A percentile compares a stretch with the other conserved stretches of the same genome.
phyloP scores from a whole-genome alignment of 2,113 vertebrate species.

The Sterrhoptilus dennistouni region DNA sequence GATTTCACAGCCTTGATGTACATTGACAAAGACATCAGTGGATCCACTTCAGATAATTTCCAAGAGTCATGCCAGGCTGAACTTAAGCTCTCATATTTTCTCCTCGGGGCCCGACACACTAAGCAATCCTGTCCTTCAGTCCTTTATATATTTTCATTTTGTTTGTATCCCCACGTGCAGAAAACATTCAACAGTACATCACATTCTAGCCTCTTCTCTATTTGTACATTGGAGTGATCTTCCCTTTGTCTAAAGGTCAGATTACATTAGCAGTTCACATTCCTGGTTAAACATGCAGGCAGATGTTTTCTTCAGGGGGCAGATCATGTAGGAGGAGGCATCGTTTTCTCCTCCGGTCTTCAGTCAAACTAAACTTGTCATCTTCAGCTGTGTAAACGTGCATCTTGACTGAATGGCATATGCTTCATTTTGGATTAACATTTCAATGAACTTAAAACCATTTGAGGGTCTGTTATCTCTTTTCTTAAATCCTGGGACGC shows the following conservation, averaged over 20 bases:
- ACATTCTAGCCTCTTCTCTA: neutral
- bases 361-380: constrained; percentile 47
- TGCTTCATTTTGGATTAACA: constrained; percentile 32
- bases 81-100: neutral
- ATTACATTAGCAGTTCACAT: constrained; percentile 62
- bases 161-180: neutral
- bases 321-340: constrained; percentile 59
- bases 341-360: constrained; percentile 42
- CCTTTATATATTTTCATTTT: neutral
- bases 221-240: neutral
- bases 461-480: constrained; percentile 44
- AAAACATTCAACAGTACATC: neutral
- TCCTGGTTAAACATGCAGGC: constrained; percentile 59
- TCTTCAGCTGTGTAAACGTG: constrained; percentile 64
- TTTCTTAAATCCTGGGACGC: neutral
- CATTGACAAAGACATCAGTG: neutral
- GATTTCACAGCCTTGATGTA: neutral
- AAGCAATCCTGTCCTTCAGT: neutral
- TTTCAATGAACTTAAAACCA: constrained; percentile 34
- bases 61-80: neutral
- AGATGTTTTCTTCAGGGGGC: constrained; percentile 77
- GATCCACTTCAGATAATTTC: neutral
- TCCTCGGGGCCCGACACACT: neutral
- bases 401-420: constrained; percentile 38
- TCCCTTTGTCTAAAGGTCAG: constrained; percentile 50